Base-by-base conservation (phyloP, 2,888 invertebrate genomes). In the Apodemia zela region DNA sequence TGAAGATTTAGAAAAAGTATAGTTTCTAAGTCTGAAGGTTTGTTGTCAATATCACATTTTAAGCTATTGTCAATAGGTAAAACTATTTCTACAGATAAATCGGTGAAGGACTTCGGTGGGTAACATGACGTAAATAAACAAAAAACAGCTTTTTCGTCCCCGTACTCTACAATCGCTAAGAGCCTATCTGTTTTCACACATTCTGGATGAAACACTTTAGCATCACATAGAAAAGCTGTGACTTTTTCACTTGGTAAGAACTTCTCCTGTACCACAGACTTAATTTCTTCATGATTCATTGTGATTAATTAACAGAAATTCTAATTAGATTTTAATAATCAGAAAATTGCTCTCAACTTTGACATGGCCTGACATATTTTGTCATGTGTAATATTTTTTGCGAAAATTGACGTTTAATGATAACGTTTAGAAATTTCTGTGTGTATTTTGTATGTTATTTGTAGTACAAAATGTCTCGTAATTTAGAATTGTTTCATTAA, bases 1-100 rank as follows among this genome's bases (percentile, higher is more conserved):
- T 89, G 89, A 65, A 92, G 77, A 70, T 86, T 89, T 77, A 92
- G 83, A 76, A 89, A 92, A 79, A 92, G 82, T 75, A 91, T 85
- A 63, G 88, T 85, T 74, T 91, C 92, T 29, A 89, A 84, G 67
- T 90, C 90, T n/a, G 87, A 86, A 69, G 91, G 93, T 90, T 95
- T 94, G 76, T 92, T 92, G 75, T 91, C 95, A 75, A 95, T 94
- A 79, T 95, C 94, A 89, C 96, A 96, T 81, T 95, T 94, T 82
- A 97, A 97, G 75, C 94, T 94, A 73, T 94, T 94, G 87, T 97
- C 95, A 64, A 97, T 94, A 33, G 97, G 96, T 75, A 97, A 93
- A 62, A 96, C 95, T 82, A 94, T 94, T 85, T 97, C 97, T 74
- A 97, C 94, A 15, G 95, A 94, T 71, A 97, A 91, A 86, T 97